Base-by-base conservation (phyloP, 2,797 vertebrate genomes). In the Typhlichthys subterraneus region DNA sequence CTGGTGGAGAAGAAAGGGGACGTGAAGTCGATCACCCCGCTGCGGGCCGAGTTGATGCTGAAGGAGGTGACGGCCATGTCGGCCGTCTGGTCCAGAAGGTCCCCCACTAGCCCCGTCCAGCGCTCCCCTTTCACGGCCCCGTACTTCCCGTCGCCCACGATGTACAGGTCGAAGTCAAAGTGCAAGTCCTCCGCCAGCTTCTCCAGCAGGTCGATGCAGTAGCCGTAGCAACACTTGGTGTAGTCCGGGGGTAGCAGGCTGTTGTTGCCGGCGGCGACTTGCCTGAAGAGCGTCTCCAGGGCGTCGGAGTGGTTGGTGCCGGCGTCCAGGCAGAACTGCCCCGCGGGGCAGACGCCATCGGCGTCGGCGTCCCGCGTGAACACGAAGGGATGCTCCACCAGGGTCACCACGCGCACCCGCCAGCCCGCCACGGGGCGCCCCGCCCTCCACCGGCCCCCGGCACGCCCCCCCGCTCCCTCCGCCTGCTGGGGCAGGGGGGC, bases 1-100 rank as follows among this genome's bases (percentile, higher is more conserved):
- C 96, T 98, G 70, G 97, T 99, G 67, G 97, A 99, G 90, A 99
- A 99, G 85, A 99, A 99, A 8, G 97, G 97, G 11, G 96, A 97
- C 59, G 97, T 99, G 85, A 99, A 98, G 87, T 99, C 97, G 63
- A 99, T 97, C 68, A 99, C 96, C 83, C 96, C 95, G 85, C 97
- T 99, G 57, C 97, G 92, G 42, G 97, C 97, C 9, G 96, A 98
- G 75, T 99, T 99, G 77, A 99, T 99, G 82, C 97, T 99, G 75
- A 99, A 99, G 1, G 97, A 98, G 0, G 97, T 96, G 61, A 99
- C 95, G 1, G 97, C 97, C 87, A 99, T 86, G 66, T 98, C 94
- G 52, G 97, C 97, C 0, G 95, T 94, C 1, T 96, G 96, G 65
- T 94, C 94, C 69, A 98, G 91, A 65, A 99, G 94, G 71, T 99